A percentile compares a stretch with the other conserved stretches of the same genome.
Conservation (phyloP, 2,113 vertebrate species). For the Ailurus styani region DNA sequence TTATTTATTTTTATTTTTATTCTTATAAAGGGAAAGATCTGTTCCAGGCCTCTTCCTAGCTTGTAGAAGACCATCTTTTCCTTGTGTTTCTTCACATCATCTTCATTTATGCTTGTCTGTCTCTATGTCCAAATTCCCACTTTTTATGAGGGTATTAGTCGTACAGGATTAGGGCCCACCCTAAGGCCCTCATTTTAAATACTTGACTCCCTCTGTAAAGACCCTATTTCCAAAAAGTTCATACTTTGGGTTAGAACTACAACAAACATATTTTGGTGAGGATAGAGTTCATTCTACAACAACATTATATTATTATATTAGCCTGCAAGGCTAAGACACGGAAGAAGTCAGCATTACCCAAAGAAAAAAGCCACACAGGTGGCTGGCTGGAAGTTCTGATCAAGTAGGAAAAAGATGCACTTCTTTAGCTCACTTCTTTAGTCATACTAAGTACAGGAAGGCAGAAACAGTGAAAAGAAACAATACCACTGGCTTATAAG, state of each 20-base stretch:
- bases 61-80: not conserved
- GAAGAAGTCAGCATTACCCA: not conserved
- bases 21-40: not conserved
- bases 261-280: not conserved
- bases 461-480: not conserved
- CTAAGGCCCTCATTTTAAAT: not conserved
- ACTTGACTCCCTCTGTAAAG: not conserved
- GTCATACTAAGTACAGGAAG: not conserved
- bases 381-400: not conserved
- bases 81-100: not conserved
- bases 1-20: not conserved
- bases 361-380: not conserved
- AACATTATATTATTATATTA: too few relatives aligned
- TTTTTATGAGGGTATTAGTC: not conserved
- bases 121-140: not conserved
- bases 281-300: not conserved
- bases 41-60: not conserved
- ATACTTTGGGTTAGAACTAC: not conserved
- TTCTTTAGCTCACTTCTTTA: not conserved
- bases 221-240: not conserved
- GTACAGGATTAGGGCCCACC: not conserved
- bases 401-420: not conserved
- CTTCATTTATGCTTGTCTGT: not conserved
- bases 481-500: not conserved
- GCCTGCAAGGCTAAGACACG: not conserved